Evolutionary conservation across 2,113 vertebrate genomes (phyloP).

Genomic region (Psammodynastes pulverulentus): DNA sequence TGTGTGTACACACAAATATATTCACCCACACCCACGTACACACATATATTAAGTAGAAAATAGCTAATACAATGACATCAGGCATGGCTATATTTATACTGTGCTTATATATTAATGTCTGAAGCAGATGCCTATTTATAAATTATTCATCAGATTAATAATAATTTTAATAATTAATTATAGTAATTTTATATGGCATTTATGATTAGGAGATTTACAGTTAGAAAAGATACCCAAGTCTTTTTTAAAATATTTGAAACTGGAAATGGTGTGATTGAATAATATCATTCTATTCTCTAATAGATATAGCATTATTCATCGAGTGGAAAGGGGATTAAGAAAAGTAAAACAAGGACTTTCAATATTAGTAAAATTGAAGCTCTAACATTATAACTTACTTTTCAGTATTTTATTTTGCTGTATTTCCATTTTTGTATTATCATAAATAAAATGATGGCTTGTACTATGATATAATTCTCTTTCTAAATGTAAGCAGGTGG

Average conservation of each 20-base stretch:
- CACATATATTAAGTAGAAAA: background rate
- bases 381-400: background rate
- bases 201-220: background rate
- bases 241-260: background rate
- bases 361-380: background rate
- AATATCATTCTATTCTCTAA: background rate
- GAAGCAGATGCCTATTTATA: background rate
- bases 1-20: background rate
- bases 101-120: background rate
- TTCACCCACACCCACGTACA: background rate
- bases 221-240: background rate
- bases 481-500: background rate
- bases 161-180: background rate
- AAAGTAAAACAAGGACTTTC: background rate
- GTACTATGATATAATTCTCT: background rate
- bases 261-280: background rate
- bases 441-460: background rate
- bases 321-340: background rate
- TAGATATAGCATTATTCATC: background rate
- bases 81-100: background rate
- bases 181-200: background rate
- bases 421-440: background rate
- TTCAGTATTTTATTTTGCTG: background rate
- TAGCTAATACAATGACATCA: background rate
- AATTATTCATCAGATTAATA: background rate